Percentiles rank a stretch among this genome's conserved stretches.
phyloP scores from a whole-genome alignment of 2,113 vertebrate genomes.

The Equus quagga region DNA sequence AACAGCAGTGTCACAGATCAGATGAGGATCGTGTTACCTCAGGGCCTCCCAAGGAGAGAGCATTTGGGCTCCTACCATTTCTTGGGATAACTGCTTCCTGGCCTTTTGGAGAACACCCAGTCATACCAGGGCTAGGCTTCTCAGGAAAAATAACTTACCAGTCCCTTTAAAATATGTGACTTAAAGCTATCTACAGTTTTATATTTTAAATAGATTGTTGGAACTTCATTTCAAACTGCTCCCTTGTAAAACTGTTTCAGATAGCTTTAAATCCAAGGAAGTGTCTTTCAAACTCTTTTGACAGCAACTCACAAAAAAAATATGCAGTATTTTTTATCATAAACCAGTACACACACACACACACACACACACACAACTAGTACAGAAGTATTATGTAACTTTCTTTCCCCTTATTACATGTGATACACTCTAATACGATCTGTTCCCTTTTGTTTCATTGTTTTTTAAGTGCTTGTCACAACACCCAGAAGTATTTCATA shows the following conservation, averaged over 20 bases:
- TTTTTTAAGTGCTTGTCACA: conserved; percentile 5
- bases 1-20: not conserved
- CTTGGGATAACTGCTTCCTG: no score
- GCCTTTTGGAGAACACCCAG: not conserved
- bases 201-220: not conserved
- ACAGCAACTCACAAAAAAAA: not conserved
- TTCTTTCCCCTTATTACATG: not conserved
- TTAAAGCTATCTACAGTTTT: not conserved
- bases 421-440: not conserved
- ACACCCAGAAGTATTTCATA: conserved; percentile 31
- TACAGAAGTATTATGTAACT: not conserved
- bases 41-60: not conserved
- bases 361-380: not conserved
- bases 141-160: not conserved
- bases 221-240: not conserved
- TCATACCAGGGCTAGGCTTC: not conserved
- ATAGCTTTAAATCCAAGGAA: not conserved
- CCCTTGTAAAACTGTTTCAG: not conserved
- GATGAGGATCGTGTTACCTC: not conserved
- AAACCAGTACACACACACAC: not conserved
- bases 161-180: not conserved
- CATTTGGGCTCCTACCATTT: not conserved
- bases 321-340: not conserved
- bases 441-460: not conserved
- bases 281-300: not conserved